phyloP scores from a whole-genome alignment of 2,797 vertebrate genomes.

The Pelobates cultripes region DNA sequence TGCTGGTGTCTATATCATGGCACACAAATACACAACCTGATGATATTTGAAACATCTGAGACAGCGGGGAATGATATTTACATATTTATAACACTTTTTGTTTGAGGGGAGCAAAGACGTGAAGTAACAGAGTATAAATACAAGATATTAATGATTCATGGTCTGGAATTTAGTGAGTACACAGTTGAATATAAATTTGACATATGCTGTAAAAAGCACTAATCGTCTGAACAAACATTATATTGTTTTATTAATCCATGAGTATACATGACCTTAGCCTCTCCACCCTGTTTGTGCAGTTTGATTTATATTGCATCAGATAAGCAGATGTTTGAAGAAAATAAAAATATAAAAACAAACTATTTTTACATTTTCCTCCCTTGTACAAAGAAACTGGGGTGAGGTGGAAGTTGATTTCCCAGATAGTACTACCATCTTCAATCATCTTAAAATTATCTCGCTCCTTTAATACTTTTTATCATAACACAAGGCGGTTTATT shows the following conservation, averaged over 20 bases:
- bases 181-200: not conserved
- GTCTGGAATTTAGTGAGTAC: not conserved
- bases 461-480: not conserved
- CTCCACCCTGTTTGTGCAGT: not conserved
- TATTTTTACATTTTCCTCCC: constrained; percentile 2
- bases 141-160: no score
- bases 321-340: constrained; percentile 24
- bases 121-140: no score
- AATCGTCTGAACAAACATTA: not conserved
- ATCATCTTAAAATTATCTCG: constrained; percentile 12
- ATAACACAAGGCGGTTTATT: not conserved
- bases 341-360: not conserved
- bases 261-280: constrained; percentile 1
- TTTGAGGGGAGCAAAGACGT: no score
- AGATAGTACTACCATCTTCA: not conserved
- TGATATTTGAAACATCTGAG: no score
- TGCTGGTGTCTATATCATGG: no score
- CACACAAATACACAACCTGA: no score
- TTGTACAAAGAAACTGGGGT: constrained; percentile 20
- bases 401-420: not conserved
- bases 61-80: no score
- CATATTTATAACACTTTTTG: no score
- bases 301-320: constrained; percentile 24
- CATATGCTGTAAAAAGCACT: not conserved
- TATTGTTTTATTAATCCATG: not conserved